Evolutionary conservation across 2,888 invertebrate genomes (phyloP).

Genomic region (Heteropelma amictum): DNA sequence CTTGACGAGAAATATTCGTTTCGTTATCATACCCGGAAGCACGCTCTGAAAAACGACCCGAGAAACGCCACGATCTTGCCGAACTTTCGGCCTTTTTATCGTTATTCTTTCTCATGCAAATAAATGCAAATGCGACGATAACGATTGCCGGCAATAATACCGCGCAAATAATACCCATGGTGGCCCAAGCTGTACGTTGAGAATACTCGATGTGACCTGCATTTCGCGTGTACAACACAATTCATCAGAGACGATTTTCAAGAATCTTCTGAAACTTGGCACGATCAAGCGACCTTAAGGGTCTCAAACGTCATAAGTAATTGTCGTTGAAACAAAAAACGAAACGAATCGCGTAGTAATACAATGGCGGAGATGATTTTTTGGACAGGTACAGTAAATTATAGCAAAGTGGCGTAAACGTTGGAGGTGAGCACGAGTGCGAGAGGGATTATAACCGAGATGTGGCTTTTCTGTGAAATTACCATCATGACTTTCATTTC

Average conservation of each 20-base stretch:
- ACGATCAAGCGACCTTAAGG: neutral
- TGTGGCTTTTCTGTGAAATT: no score
- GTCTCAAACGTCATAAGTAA: no score
- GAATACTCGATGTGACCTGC: slow-evolving; percentile 81
- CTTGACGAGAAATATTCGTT: slow-evolving; percentile 57
- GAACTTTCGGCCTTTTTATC: slow-evolving; percentile 59
- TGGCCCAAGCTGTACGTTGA: slow-evolving; percentile 86
- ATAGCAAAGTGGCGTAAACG: no score
- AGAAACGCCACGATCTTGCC: slow-evolving; percentile 72
- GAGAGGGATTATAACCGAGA: no score
- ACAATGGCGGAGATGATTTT: no score
- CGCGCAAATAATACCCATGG: slow-evolving; percentile 86
- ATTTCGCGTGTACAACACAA: no score
- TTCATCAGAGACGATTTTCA: neutral
- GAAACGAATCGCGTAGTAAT: no score
- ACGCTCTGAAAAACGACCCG: slow-evolving; percentile 71
- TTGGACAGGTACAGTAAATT: no score
- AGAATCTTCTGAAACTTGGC: neutral
- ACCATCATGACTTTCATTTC: no score
- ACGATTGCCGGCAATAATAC: slow-evolving; percentile 82
- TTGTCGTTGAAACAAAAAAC: no score
- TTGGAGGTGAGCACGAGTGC: no score
- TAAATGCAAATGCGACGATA: slow-evolving; percentile 64
- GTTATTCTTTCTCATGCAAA: slow-evolving; percentile 61
- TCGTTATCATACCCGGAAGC: slow-evolving; percentile 66